These are phyloP conservation scores for Buceros bicornis DNA, from an alignment of 2,797 vertebrate genomes.

Conservation along the genomic window DNA sequence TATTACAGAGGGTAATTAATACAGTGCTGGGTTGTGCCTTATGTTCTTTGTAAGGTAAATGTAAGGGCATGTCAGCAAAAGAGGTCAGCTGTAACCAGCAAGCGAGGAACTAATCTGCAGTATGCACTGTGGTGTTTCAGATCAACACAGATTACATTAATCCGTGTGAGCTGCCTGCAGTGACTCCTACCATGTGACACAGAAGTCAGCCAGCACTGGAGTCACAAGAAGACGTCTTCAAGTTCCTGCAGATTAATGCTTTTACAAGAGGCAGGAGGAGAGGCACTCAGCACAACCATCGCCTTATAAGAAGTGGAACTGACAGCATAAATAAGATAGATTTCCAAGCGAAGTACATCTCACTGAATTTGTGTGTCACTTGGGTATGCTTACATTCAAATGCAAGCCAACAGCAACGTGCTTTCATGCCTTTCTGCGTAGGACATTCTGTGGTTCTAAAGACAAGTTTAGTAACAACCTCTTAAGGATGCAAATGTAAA, in stretches of 20 bases:
- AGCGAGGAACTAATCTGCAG: neutral
- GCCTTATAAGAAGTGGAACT: constrained; percentile 16
- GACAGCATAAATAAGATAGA: constrained; percentile 49
- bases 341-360: constrained; percentile 32
- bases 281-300: neutral
- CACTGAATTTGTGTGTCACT: constrained; percentile 48
- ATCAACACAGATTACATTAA: constrained; percentile 7
- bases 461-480: neutral
- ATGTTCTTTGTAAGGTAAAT: neutral
- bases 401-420: neutral
- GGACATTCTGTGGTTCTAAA: neutral
- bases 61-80: neutral
- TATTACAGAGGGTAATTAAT: neutral
- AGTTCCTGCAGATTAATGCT: neutral
- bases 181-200: neutral
- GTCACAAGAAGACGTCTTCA: neutral
- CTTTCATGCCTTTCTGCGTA: neutral
- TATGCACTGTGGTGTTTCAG: neutral
- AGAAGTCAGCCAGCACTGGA: neutral
- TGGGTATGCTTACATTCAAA: constrained; percentile 16
- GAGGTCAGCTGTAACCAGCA: neutral
- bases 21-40: neutral
- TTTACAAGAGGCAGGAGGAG: neutral
- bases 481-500: neutral
- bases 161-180: neutral